Percentiles rank a stretch among this genome's conserved stretches.
These are phyloP conservation scores for Emys orbicularis DNA, from an alignment of 2,797 vertebrate species.

Conservation along the genomic window DNA sequence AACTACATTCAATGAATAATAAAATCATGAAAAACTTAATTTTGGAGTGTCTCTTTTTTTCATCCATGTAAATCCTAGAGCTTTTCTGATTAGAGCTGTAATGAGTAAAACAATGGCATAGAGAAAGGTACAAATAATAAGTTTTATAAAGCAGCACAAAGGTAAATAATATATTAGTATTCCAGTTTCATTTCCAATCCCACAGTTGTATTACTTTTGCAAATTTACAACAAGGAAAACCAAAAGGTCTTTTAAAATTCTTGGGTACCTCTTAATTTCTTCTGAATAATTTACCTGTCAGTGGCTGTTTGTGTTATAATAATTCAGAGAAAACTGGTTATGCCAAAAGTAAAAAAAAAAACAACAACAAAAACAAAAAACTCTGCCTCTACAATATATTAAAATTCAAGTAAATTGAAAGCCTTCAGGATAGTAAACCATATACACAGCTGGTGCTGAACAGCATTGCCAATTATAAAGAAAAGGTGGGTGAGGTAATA, in stretches of 20 bases:
- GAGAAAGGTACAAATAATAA: constrained; percentile 44
- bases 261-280: constrained; percentile 76
- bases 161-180: constrained; percentile 66
- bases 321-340: constrained; percentile 75
- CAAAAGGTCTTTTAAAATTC: constrained; percentile 75
- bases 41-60: constrained; percentile 26
- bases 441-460: constrained; percentile 20
- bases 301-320: constrained; percentile 75
- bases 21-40: constrained; percentile 22
- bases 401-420: constrained; percentile 61
- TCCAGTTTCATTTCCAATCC: constrained; percentile 67
- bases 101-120: constrained; percentile 29
- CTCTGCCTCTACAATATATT: constrained; percentile 30
- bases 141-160: constrained; percentile 39
- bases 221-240: constrained; percentile 73
- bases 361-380: too few relatives aligned
- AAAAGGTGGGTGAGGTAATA: not conserved
- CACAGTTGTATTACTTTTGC: constrained; percentile 61
- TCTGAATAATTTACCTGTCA: constrained; percentile 80
- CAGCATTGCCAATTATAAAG: not conserved
- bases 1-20: constrained; percentile 30
- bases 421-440: constrained; percentile 51
- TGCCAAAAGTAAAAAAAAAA: constrained; percentile 8
- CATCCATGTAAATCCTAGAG: constrained; percentile 2
- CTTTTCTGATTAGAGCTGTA: constrained; percentile 42